Base-by-base conservation (phyloP, 2,113 vertebrate species). In the Procavia capensis region DNA sequence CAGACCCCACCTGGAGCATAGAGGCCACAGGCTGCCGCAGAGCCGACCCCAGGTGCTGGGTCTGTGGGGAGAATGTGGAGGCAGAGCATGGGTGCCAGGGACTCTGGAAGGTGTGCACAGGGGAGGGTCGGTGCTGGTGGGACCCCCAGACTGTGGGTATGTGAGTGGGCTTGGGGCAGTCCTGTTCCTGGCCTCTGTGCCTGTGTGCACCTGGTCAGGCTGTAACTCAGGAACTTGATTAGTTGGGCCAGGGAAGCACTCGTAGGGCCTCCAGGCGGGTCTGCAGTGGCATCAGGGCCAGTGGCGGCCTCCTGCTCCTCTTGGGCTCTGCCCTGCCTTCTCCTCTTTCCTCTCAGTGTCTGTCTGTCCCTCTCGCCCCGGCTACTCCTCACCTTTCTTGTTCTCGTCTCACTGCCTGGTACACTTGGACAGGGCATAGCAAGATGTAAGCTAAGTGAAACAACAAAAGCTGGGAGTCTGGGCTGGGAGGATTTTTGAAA, bases 1-100 rank as follows among this genome's bases (percentile, higher is more conserved):
- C 9, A 61, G 20, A 0, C 0, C 29, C 11, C 1, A 34, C 3
- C 5, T 2, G 10, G 45, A 20, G 45, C 27, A 3, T 34, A 34
- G 10, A 4, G 66, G 4, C 24, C 1, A 25, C 4, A 16, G 45
- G 0, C 36, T 8, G 27, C 25, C 9, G 41, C 1, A 29, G 16
- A 27, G 68, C 22, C 11, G 3, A 17, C 68, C 43, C 17, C 19
- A 39, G 45, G 19, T 36, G 1, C 34, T 5, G 6, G 47, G 27
- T 10, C 50, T 59, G 19, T 22, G 63, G 10, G 63, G 29, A 14
- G 63, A 66, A 17, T 13, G 31, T 66, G 27, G 63, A 34, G 63
- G 11, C 50, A 25, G 66, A n/a, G n/a, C 66, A 22, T 2, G 66
- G 5, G 19, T 20, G 66, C 66, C 13, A 17, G n/a, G 0, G 34